These are phyloP conservation scores for Melipona quadrifasciata DNA, from an alignment of 1,140 invertebrate genomes.

Conservation along the genomic window DNA sequence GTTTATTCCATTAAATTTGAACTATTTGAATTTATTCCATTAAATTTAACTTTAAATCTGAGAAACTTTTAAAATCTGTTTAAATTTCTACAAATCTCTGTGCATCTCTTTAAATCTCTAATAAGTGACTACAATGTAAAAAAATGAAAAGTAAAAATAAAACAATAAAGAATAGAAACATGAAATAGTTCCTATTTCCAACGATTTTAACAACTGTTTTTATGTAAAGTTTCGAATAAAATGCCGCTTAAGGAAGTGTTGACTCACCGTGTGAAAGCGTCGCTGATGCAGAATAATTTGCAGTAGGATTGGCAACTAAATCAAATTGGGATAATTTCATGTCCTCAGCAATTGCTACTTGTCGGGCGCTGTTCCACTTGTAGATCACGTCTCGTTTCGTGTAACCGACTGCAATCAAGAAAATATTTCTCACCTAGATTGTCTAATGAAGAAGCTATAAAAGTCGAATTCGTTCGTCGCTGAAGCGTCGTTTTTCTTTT, in stretches of 20 bases:
- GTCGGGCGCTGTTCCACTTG: constrained; percentile 89
- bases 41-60: no score
- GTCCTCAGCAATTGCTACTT: constrained; percentile 90
- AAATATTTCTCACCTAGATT: constrained; percentile 10
- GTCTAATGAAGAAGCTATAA: not conserved
- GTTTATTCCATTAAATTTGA: no score
- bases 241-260: not conserved
- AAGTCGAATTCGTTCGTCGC: constrained; percentile 4
- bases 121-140: not conserved
- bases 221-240: not conserved
- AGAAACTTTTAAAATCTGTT: no score
- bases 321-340: constrained; percentile 94
- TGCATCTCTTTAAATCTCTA: no score
- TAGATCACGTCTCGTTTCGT: constrained; percentile 91
- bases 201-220: not conserved
- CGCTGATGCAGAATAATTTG: constrained; percentile 83
- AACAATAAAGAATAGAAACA: not conserved
- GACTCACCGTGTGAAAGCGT: constrained; percentile 72
- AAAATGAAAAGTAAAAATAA: not conserved
- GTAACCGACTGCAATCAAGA: constrained; percentile 88
- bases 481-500: not conserved
- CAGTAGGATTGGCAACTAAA: constrained; percentile 89
- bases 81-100: no score
- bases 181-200: not conserved
- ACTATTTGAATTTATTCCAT: no score